Percentiles rank a stretch among this genome's conserved stretches.
phyloP scores from a whole-genome alignment of 2,797 vertebrate species.

The Hydrophis major region DNA sequence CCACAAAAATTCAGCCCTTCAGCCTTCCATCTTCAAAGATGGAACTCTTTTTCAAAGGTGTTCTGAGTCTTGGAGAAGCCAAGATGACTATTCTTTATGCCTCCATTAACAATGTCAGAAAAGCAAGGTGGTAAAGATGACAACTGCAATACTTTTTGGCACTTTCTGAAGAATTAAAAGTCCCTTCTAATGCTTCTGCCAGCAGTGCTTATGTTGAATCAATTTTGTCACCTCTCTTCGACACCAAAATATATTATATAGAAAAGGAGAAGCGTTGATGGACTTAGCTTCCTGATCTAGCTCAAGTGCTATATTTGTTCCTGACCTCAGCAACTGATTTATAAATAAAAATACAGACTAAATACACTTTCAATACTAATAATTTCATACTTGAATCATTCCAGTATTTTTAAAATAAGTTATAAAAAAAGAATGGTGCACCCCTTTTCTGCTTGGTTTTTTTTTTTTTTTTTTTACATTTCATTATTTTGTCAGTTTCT shows the following conservation, averaged over 20 bases:
- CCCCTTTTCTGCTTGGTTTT: accelerated
- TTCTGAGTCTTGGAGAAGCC: neutral
- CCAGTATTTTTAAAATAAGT: neutral
- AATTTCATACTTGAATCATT: accelerated
- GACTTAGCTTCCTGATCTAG: neutral
- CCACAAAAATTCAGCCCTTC: neutral
- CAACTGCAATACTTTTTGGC: slow-evolving; percentile 36
- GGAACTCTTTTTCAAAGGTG: neutral
- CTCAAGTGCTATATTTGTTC: neutral
- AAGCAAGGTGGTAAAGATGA: slow-evolving; percentile 24
- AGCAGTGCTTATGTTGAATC: slow-evolving; percentile 6
- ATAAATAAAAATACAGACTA: neutral
- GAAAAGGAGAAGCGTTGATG: neutral
- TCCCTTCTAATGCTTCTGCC: slow-evolving; percentile 16
- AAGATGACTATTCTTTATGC: slow-evolving; percentile 25
- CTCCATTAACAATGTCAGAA: neutral
- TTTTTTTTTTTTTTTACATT: no score
- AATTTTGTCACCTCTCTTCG: neutral
- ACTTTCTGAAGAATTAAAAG: neutral
- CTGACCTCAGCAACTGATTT: slow-evolving; percentile 6
- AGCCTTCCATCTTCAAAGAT: slow-evolving; percentile 1
- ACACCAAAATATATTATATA: neutral
- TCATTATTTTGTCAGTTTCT: neutral
- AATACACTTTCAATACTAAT: neutral
- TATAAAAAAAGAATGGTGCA: neutral